These are phyloP conservation scores for Stenchaetothrips biformis DNA, from an alignment of 2,888 invertebrate genomes.

Conservation along the genomic window DNA sequence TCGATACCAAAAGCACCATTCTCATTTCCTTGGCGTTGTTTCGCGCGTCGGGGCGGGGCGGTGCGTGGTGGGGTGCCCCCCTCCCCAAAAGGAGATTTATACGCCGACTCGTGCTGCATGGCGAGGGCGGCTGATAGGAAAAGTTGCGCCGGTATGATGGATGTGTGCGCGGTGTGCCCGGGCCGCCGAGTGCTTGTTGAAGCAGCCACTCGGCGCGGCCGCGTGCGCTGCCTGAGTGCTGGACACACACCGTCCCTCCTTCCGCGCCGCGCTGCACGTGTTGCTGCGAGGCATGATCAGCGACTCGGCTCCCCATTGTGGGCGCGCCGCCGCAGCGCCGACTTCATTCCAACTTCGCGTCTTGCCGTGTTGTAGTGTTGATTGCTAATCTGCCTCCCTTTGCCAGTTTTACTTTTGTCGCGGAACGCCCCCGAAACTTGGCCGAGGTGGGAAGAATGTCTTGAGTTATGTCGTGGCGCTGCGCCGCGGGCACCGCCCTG, in stretches of 20 bases:
- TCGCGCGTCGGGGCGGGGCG: background rate
- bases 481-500: background rate
- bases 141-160: background rate
- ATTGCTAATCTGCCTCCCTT: conserved; percentile 20
- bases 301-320: background rate
- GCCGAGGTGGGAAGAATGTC: conserved; percentile 7
- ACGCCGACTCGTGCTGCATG: background rate
- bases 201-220: background rate
- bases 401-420: conserved; percentile 18
- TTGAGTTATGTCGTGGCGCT: background rate
- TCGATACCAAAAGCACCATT: conserved; percentile 11
- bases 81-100: conserved; percentile 2
- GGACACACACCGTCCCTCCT: background rate
- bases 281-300: background rate
- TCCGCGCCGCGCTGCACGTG: background rate
- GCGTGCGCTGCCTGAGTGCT: background rate
- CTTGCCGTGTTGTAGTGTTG: conserved; percentile 14
- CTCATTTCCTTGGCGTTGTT: background rate
- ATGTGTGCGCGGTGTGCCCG: background rate
- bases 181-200: background rate
- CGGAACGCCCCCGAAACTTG: conserved; percentile 6
- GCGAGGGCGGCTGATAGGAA: background rate
- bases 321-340: too few relatives aligned
- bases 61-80: too few relatives aligned
- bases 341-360: conserved; percentile 1